phyloP scores from a whole-genome alignment of 2,888 invertebrate genomes.

The Nysson spinosus region DNA sequence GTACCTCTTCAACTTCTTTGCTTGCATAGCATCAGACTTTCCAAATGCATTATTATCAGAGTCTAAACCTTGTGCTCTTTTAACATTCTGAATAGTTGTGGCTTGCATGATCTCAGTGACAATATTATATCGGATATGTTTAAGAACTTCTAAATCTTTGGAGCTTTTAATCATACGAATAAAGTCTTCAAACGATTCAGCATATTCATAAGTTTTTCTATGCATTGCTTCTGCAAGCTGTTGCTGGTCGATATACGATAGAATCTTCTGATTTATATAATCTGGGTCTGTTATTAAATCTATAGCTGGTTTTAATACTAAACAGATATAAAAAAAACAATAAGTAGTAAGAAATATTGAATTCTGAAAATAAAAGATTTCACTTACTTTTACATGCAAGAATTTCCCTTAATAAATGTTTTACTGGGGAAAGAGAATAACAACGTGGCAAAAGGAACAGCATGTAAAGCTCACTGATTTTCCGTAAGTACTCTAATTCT shows the following conservation, averaged over 20 bases:
- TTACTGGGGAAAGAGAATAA: constrained; percentile 87
- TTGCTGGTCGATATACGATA: constrained; percentile 89
- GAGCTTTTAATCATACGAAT: constrained; percentile 90
- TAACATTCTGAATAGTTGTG: constrained; percentile 92
- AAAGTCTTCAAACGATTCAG: constrained; percentile 93
- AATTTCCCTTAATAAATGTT: constrained; percentile 89
- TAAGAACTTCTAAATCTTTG: constrained; percentile 89
- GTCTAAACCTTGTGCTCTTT: constrained; percentile 89
- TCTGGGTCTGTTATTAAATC: constrained; percentile 93
- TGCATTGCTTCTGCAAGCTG: constrained; percentile 88
- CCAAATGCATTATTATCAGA: constrained; percentile 80
- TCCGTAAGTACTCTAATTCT: constrained; percentile 89
- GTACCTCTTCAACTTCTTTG: constrained; percentile 90
- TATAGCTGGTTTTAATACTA: constrained; percentile 90
- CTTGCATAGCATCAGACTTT: constrained; percentile 87
- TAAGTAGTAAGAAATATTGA: background rate
- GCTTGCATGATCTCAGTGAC: constrained; percentile 96
- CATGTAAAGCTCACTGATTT: constrained; percentile 89
- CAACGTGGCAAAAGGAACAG: constrained; percentile 89
- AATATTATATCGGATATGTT: constrained; percentile 91
- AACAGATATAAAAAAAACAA: constrained; percentile 59
- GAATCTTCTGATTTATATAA: constrained; percentile 92
- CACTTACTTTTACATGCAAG: constrained; percentile 88
- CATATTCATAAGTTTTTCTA: constrained; percentile 90
- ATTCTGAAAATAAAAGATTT: background rate